phyloP scores from a whole-genome alignment of 37 sponge, comb jelly and placozoan genomes.

The Amphimedon queenslandica region DNA sequence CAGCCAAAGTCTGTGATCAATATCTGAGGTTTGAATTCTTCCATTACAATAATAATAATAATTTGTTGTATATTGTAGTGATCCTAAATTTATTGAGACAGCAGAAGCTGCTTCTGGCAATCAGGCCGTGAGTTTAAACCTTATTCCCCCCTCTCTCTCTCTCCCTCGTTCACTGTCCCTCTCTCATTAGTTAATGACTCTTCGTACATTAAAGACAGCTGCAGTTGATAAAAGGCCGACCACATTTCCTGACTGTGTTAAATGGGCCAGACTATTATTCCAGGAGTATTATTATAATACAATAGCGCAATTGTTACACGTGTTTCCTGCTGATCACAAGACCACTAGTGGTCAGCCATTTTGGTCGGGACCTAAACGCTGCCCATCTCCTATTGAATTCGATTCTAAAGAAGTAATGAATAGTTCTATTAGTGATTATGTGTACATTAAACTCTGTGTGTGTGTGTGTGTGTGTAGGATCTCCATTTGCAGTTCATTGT shows the following conservation, averaged over 20 bases:
- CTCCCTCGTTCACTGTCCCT: background rate
- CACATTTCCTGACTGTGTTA: constrained; percentile 84
- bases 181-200: constrained; percentile 42
- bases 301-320: constrained; percentile 86
- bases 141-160: background rate
- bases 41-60: too few species aligned
- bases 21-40: constrained; percentile 50
- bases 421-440: too few species aligned
- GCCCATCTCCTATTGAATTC: constrained; percentile 71
- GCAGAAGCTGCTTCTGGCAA: constrained; percentile 43
- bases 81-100: constrained; percentile 60
- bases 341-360: constrained; percentile 80
- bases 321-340: constrained; percentile 77
- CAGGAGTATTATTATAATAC: constrained; percentile 83
- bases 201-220: constrained; percentile 42
- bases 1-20: constrained; percentile 60
- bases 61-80: too few species aligned
- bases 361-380: constrained; percentile 97
- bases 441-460: too few species aligned
- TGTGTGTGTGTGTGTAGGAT: too few species aligned
- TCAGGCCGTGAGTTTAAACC: constrained; percentile 42
- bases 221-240: constrained; percentile 46
- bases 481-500: constrained; percentile 77
- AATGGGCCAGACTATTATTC: constrained; percentile 80
- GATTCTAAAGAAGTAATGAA: constrained; percentile 59